Evolutionary conservation across 2,113 vertebrate species (phyloP).

Genomic region (Dicrurus megarhynchus): DNA sequence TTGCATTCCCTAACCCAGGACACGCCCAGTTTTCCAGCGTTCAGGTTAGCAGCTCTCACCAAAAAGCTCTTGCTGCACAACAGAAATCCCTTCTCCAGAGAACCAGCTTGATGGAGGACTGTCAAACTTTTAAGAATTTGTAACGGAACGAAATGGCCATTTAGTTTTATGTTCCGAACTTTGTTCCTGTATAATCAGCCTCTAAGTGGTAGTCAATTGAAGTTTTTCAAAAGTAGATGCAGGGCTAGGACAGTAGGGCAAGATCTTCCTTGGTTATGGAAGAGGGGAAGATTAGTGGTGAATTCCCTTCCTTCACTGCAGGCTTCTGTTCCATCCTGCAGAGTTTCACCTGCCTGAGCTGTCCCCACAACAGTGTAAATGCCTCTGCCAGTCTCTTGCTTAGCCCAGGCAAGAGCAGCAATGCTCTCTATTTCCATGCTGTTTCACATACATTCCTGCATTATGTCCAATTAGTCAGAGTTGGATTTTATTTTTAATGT

Average conservation of each 20-base stretch:
- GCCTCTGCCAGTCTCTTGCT: not conserved
- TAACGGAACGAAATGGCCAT: not conserved
- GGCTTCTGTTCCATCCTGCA: not conserved
- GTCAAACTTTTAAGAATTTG: not conserved
- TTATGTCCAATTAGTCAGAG: not conserved
- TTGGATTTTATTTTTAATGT: not conserved
- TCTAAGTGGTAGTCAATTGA: not conserved
- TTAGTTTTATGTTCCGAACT: not conserved
- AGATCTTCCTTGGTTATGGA: not conserved
- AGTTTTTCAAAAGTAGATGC: not conserved
- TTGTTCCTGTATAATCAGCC: not conserved
- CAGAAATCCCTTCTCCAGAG: not conserved
- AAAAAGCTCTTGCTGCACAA: not conserved
- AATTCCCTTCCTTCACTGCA: not conserved
- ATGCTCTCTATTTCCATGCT: rapidly evolving
- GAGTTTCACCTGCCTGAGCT: not conserved
- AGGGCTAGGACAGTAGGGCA: not conserved
- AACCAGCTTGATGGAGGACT: not conserved
- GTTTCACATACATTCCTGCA: not conserved
- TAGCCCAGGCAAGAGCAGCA: rapidly evolving
- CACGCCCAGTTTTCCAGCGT: rapidly evolving
- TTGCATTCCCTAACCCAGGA: not conserved
- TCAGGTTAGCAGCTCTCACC: not conserved
- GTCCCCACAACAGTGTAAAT: rapidly evolving
- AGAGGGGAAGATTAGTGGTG: not conserved